Evolutionary conservation across 1,140 invertebrate species (phyloP), one percentile per base, ranked within the genome.

Genomic region (Polypedilum pembai): DNA sequence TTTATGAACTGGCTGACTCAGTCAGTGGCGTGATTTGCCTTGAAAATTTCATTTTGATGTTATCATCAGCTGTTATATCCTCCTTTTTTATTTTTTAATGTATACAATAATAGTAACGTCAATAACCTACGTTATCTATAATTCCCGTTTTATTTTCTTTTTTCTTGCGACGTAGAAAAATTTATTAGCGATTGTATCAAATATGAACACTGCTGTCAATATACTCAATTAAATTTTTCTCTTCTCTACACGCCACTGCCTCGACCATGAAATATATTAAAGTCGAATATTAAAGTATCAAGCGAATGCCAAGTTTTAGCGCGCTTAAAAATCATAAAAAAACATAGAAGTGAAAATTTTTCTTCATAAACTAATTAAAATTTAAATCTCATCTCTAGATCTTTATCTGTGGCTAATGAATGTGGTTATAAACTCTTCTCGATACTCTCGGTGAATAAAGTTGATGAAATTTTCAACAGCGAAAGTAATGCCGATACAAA

Each of bases 391-490:
- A 20, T 15, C 56, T 56, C n/a, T 73, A 75, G 75, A 41, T 75
- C 75, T 8, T 12, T 75, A 17, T 40, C 73, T 73, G 73, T 75
- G 5, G 73, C 56, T 66, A 73, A 73, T 12, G 18, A 40, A 41
- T 75, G 77, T 12, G 81, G 80, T 0, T 76, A 81, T 75, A 79
- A 81, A 1, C 75, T 82, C 7, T 82, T 79, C 66, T 77, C 80
- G 3, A 80, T 82, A 40, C 75, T 73, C 40, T 76, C 78, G 0
- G 77, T 78, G 73, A 81, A 82, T 73, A 80, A 79, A 41, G 79
- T 82, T 7, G 81, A 82, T 75, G 81, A 82, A 75, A 82, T 82
- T 24, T 82, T 79, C 56, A 41, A 72, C n/a, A 74, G 73, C 65
- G 81, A 82, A 56, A 81, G 80, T 63, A 69, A 69, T 69, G 65